These are phyloP conservation scores for Pteronotus mesoamericanus DNA, from an alignment of 2,797 vertebrate species.

Conservation along the genomic window DNA sequence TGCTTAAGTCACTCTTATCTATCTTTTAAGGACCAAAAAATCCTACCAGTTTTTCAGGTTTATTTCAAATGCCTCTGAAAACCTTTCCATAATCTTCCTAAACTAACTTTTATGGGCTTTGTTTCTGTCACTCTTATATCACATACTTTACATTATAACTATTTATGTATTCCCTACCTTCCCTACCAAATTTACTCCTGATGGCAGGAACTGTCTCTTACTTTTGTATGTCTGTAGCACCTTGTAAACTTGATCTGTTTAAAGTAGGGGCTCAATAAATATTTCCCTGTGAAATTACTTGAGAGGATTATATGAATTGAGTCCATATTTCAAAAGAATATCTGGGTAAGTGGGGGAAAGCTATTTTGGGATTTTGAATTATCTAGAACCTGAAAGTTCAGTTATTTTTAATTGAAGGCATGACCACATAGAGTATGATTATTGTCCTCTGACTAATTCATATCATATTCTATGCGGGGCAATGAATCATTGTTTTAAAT, in stretches of 20 bases:
- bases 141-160: neutral
- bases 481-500: constrained; percentile 12
- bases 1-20: neutral
- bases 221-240: neutral
- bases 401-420: neutral
- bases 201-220: neutral
- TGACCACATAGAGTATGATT: neutral
- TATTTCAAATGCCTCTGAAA: neutral
- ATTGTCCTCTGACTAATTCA: constrained; percentile 33
- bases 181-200: neutral
- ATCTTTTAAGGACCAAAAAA: neutral
- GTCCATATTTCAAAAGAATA: constrained; percentile 28
- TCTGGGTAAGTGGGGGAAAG: neutral
- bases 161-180: neutral
- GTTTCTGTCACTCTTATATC: neutral
- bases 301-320: neutral
- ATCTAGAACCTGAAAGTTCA: neutral
- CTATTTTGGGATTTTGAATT: constrained; percentile 23
- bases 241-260: neutral
- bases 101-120: neutral
- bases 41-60: neutral
- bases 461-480: neutral
- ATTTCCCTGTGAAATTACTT: neutral
- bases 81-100: neutral
- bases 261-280: neutral